phyloP scores from a whole-genome alignment of 1,140 invertebrate genomes.

The Vanessa tameamea region DNA sequence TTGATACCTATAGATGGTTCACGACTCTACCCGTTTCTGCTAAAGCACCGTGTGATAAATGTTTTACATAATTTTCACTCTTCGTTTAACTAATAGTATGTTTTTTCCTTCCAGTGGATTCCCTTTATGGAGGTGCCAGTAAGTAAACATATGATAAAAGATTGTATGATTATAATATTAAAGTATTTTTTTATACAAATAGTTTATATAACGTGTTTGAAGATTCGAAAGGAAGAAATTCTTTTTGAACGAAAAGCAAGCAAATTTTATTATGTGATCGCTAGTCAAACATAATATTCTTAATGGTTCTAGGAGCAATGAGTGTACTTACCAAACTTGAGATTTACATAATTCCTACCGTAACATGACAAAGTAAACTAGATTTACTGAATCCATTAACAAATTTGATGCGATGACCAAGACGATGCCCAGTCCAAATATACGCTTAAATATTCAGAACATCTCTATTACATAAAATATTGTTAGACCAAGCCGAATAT shows the following conservation, averaged over 20 bases:
- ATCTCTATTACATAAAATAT: slow-evolving; percentile 6
- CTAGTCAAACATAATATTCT: slow-evolving; percentile 17
- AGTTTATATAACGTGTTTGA: no score
- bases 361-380: slow-evolving; percentile 21
- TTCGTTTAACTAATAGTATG: slow-evolving; percentile 57
- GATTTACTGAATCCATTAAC: slow-evolving; percentile 27
- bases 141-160: slow-evolving; percentile 80
- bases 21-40: slow-evolving; percentile 40
- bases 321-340: slow-evolving; percentile 17
- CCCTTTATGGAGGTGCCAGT: slow-evolving; percentile 92
- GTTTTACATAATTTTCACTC: slow-evolving; percentile 31
- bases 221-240: no score
- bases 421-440: slow-evolving; percentile 9
- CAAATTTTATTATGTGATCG: slow-evolving; percentile 9
- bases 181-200: no score
- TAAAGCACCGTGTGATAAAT: slow-evolving; percentile 52
- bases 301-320: slow-evolving; percentile 21
- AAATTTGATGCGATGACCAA: slow-evolving; percentile 15
- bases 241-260: no score
- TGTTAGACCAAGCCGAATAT: background rate
- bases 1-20: slow-evolving; percentile 19
- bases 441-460: slow-evolving; percentile 10
- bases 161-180: background rate
- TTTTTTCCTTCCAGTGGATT: slow-evolving; percentile 85
- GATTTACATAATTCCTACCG: slow-evolving; percentile 28